Percentiles rank a stretch among this genome's conserved stretches.
Evolutionary conservation across 1,140 invertebrate species (phyloP).

Genomic region (Bombus waltoni): DNA sequence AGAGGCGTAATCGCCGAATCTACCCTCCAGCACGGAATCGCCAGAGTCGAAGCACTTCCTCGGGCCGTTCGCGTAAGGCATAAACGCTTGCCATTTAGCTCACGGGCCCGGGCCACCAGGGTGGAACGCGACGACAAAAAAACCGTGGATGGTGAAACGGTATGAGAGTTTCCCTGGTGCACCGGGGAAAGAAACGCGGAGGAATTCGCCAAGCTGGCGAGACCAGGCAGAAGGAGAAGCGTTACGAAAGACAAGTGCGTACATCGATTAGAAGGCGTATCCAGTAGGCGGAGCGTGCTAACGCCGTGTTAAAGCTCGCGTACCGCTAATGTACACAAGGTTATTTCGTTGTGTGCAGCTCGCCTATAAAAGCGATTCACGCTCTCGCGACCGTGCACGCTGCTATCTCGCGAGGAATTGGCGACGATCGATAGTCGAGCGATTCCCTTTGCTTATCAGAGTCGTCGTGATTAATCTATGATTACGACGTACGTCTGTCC

Average conservation of each 20-base stretch:
- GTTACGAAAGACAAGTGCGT: constrained; percentile 63
- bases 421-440: no score
- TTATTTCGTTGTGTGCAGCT: constrained; percentile 21
- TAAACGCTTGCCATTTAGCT: constrained; percentile 17
- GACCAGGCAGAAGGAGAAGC: constrained; percentile 33
- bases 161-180: constrained; percentile 12
- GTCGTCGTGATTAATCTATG: no score
- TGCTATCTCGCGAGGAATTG: neutral
- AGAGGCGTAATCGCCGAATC: neutral
- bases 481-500: no score
- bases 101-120: neutral
- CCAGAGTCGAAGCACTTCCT: neutral
- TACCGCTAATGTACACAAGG: constrained; percentile 49
- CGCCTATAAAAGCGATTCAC: constrained; percentile 28
- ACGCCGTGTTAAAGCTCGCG: constrained; percentile 60
- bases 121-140: neutral
- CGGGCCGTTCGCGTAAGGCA: constrained; percentile 13
- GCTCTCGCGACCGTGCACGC: constrained; percentile 32
- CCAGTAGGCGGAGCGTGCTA: constrained; percentile 71
- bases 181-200: neutral
- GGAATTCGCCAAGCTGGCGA: neutral
- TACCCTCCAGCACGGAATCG: no score
- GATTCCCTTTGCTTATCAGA: neutral
- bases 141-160: constrained; percentile 25
- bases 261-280: constrained; percentile 72